Evolutionary conservation across 1,140 invertebrate species (phyloP).

Genomic region (Leptinotarsa texana): DNA sequence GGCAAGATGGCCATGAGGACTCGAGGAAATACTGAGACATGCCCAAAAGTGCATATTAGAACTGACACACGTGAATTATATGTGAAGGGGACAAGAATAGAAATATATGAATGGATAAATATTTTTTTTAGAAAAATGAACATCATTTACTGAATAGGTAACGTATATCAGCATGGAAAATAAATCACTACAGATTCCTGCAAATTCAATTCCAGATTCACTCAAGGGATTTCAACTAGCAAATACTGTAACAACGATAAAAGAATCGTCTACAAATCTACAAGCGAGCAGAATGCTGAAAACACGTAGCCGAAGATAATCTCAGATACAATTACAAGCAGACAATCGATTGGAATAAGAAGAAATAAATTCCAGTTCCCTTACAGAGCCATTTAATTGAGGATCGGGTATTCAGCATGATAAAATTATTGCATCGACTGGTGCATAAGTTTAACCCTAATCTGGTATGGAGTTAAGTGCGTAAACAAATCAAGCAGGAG

Average conservation of each 20-base stretch:
- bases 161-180: too few relatives aligned
- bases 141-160: too few relatives aligned
- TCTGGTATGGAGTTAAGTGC: constrained; percentile 48
- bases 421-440: constrained; percentile 47
- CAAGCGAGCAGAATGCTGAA: constrained; percentile 21
- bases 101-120: too few relatives aligned
- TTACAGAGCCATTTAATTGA: constrained; percentile 50
- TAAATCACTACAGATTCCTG: too few relatives aligned
- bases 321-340: constrained; percentile 41
- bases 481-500: constrained; percentile 51
- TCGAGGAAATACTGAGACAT: too few relatives aligned
- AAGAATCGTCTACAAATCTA: constrained; percentile 17
- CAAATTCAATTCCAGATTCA: not conserved
- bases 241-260: not conserved
- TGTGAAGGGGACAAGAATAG: too few relatives aligned
- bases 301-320: constrained; percentile 34
- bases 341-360: constrained; percentile 34
- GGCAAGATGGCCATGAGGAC: too few relatives aligned
- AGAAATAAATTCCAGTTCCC: constrained; percentile 44
- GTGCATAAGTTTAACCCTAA: constrained; percentile 51
- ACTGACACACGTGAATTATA: too few relatives aligned
- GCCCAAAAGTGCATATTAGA: too few relatives aligned
- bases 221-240: not conserved
- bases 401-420: constrained; percentile 47
- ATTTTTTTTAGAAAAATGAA: too few relatives aligned